phyloP scores from a whole-genome alignment of 2,888 invertebrate genomes.

The Venustoraphidia nigricollis region DNA sequence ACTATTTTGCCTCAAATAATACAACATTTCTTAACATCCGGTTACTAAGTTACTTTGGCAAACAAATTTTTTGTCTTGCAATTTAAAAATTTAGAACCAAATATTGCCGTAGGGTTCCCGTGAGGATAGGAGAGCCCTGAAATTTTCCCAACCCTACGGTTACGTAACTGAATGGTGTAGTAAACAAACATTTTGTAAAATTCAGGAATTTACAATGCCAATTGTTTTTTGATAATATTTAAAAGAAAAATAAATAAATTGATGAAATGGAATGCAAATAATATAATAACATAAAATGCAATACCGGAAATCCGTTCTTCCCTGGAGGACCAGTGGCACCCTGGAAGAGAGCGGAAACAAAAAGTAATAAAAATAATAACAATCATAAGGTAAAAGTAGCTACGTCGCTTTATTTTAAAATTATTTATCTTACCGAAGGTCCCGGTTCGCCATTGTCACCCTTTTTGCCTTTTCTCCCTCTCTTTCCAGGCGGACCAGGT shows the following conservation, averaged over 20 bases:
- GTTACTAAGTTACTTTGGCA: no score
- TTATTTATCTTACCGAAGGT: constrained; percentile 49
- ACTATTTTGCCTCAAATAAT: no score
- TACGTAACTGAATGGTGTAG: no score
- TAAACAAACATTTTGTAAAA: no score
- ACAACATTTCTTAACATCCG: no score
- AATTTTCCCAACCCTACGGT: no score
- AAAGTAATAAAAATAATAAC: constrained; percentile 22
- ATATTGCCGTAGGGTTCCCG: no score
- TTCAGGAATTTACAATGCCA: background rate
- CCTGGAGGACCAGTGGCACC: constrained; percentile 67
- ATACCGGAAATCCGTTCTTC: constrained; percentile 85
- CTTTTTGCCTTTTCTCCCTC: constrained; percentile 80
- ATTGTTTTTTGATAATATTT: background rate
- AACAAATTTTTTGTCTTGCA: no score
- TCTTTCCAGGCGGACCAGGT: constrained; percentile 72
- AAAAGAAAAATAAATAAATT: constrained; percentile 3
- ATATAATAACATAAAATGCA: constrained; percentile 34
- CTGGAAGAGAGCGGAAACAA: constrained; percentile 34
- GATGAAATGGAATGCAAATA: constrained; percentile 17
- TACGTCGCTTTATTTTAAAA: constrained; percentile 7
- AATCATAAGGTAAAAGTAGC: constrained; percentile 21
- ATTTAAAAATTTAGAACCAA: no score
- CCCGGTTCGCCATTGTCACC: constrained; percentile 73
- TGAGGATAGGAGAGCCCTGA: no score